phyloP scores from a whole-genome alignment of 2,113 vertebrate genomes.

The Rousettus leschenaultii region DNA sequence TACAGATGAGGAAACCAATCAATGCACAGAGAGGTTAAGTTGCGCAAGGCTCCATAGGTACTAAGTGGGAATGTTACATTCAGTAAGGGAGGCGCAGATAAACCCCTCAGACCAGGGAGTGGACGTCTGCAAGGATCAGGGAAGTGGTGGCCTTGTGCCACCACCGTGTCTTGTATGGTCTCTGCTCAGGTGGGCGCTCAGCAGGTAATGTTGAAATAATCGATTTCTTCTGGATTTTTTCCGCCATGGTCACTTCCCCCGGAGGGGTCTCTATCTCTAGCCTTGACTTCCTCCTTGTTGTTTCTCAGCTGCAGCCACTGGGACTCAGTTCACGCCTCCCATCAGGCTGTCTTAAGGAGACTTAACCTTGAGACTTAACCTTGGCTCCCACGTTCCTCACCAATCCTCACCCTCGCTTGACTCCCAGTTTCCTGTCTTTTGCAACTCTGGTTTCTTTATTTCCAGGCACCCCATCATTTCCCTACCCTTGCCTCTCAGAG shows the following conservation, averaged over 20 bases:
- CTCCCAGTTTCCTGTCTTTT: not conserved
- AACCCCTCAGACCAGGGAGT: no score
- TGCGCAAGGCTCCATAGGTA: not conserved
- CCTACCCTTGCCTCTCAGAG: not conserved
- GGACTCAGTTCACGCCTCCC: not conserved
- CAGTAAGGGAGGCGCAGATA: not conserved
- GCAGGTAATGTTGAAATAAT: not conserved
- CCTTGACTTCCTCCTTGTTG: not conserved
- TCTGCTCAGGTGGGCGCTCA: not conserved
- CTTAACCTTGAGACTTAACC: not conserved
- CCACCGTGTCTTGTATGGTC: no score
- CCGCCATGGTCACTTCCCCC: not conserved
- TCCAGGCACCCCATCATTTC: not conserved
- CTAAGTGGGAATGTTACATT: not conserved
- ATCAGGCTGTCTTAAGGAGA: not conserved
- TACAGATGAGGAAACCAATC: not conserved
- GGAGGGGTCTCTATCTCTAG: not conserved
- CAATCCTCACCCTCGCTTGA: rapidly evolving
- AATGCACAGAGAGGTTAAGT: not conserved
- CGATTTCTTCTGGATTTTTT: not conserved
- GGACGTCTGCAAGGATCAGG: not conserved
- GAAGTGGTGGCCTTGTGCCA: not conserved
- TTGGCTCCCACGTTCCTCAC: not conserved
- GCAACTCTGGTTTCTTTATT: not conserved
- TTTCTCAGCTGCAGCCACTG: not conserved